phyloP scores from a whole-genome alignment of 2,888 invertebrate genomes.

The Eumacrocentrus americanus region DNA sequence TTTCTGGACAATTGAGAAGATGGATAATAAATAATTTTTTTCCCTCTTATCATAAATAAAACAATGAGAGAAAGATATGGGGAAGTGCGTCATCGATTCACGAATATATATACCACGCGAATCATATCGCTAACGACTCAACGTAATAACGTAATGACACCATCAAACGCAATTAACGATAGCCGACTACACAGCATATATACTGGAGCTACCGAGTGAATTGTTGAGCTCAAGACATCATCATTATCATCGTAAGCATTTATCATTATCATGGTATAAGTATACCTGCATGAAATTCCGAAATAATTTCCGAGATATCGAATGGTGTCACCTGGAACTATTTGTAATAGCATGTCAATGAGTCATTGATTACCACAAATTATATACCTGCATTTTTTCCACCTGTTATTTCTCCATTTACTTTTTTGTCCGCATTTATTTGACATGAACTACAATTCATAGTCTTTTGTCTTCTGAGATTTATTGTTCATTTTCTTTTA shows the following conservation, averaged over 20 bases:
- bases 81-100: background rate
- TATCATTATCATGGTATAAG: background rate
- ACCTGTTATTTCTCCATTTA: background rate
- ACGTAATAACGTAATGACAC: background rate
- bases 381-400: background rate
- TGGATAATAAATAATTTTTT: too few relatives aligned
- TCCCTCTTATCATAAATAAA: background rate
- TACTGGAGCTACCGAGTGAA: too few relatives aligned
- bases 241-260: background rate
- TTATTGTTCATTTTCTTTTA: background rate
- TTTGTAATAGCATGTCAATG: background rate
- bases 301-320: background rate
- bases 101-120: background rate
- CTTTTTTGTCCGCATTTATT: slow-evolving; percentile 1
- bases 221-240: too few relatives aligned
- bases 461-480: background rate
- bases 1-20: too few relatives aligned
- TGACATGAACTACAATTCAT: background rate
- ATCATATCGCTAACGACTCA: background rate
- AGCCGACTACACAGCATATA: background rate
- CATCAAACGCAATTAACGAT: background rate
- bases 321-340: background rate
- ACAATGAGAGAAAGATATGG: background rate
- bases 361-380: background rate
- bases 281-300: background rate